These are phyloP conservation scores for Pyxicephalus adspersus DNA, from an alignment of 2,113 vertebrate species.

Conservation along the genomic window DNA sequence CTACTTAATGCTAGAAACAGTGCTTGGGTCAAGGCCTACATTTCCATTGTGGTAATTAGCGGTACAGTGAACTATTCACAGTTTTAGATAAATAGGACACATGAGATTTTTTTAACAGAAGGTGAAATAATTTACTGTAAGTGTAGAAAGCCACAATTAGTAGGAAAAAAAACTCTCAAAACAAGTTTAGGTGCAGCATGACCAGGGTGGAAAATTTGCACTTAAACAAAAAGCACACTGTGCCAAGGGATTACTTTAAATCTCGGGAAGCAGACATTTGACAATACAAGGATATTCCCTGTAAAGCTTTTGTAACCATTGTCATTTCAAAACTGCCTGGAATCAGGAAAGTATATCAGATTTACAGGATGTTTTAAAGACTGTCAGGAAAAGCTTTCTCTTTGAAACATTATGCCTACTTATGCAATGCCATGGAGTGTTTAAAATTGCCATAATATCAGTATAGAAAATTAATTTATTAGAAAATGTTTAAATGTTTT, in stretches of 20 bases:
- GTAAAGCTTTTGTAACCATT: constrained; percentile 28
- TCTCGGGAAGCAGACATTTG: not conserved
- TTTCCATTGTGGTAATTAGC: not conserved
- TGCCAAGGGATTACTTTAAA: constrained; percentile 26
- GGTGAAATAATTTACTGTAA: not conserved
- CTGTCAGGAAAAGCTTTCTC: constrained; percentile 12
- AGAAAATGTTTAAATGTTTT: too few species aligned
- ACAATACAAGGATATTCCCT: constrained; percentile 55
- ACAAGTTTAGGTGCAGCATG: not conserved
- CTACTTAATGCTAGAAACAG: too few species aligned
- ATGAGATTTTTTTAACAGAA: not conserved
- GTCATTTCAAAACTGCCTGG: not conserved
- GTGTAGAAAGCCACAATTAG: not conserved
- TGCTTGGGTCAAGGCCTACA: not conserved
- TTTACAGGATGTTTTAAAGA: constrained; percentile 40
- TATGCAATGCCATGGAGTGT: not conserved
- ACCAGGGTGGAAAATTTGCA: not conserved
- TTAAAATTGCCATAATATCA: not conserved
- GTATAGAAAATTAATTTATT: too few species aligned
- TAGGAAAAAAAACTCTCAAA: constrained; percentile 13
- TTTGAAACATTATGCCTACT: constrained; percentile 10
- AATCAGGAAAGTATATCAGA: not conserved
- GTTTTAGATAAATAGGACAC: not conserved
- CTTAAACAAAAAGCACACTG: constrained; percentile 3
- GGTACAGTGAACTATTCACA: not conserved